Conservation (phyloP, 2,797 vertebrate species). For the Silurus aristotelis region DNA sequence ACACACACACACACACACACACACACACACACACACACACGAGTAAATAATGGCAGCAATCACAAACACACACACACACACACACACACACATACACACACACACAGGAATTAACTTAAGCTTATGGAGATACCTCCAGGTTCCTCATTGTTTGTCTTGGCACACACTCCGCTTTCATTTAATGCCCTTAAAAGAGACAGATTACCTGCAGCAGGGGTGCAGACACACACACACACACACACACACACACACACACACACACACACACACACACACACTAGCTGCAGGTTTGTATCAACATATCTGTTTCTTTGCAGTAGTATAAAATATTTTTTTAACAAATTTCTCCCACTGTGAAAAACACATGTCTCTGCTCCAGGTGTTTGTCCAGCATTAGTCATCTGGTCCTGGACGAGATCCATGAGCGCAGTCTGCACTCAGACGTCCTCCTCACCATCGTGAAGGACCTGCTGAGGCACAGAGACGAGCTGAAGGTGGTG, state of each 20-base stretch:
- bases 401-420: slow-evolving; percentile 93
- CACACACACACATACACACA: neutral
- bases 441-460: slow-evolving; percentile 92
- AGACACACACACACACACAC: slow-evolving; percentile 3
- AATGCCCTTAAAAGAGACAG: neutral
- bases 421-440: slow-evolving; percentile 95
- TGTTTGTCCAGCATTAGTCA: slow-evolving; percentile 88
- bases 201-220: neutral
- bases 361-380: slow-evolving; percentile 64
- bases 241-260: neutral
- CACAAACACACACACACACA: neutral
- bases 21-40: neutral
- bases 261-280: slow-evolving; percentile 7
- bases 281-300: too few relatives aligned
- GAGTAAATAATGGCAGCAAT: neutral
- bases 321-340: neutral
- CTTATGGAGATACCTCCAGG: neutral
- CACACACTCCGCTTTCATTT: neutral
- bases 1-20: neutral
- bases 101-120: neutral
- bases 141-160: neutral
- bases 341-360: neutral
- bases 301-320: neutral
- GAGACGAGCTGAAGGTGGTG: slow-evolving; percentile 88
- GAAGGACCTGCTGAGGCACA: slow-evolving; percentile 82